Evolutionary conservation across 2,797 vertebrate genomes (phyloP).

Genomic region (Clarias platycephalus): DNA sequence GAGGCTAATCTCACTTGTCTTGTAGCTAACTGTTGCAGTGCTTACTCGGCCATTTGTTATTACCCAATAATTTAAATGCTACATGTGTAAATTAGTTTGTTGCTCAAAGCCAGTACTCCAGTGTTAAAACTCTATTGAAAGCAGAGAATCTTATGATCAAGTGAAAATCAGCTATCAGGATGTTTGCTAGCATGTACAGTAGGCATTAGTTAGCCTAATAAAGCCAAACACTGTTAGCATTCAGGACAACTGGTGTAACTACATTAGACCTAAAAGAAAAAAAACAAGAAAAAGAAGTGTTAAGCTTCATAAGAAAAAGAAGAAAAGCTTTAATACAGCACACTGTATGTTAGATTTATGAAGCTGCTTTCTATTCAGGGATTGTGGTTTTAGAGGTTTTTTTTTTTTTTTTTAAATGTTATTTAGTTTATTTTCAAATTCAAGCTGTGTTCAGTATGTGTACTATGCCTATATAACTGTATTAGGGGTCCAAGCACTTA

Average conservation of each 20-base stretch:
- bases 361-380: slow-evolving; percentile 36
- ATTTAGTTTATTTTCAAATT: background rate
- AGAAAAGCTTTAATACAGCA: slow-evolving; percentile 15
- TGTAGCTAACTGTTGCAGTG: background rate
- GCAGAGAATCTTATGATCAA: background rate
- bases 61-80: background rate
- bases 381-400: slow-evolving; percentile 1
- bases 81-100: background rate
- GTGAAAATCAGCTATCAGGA: too few species aligned
- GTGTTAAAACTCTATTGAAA: background rate
- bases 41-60: background rate
- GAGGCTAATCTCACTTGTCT: background rate
- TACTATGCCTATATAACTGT: slow-evolving; percentile 14
- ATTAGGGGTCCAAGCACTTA: slow-evolving; percentile 18
- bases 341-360: slow-evolving; percentile 16
- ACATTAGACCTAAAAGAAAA: background rate
- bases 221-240: background rate
- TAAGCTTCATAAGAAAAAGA: too few species aligned
- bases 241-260: background rate
- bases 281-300: too few species aligned
- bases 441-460: slow-evolving; percentile 4
- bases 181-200: background rate
- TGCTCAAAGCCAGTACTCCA: background rate
- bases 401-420: background rate
- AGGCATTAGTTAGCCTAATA: background rate